phyloP scores from a whole-genome alignment of 1,140 invertebrate genomes.

The Chironomus striatipennis region DNA sequence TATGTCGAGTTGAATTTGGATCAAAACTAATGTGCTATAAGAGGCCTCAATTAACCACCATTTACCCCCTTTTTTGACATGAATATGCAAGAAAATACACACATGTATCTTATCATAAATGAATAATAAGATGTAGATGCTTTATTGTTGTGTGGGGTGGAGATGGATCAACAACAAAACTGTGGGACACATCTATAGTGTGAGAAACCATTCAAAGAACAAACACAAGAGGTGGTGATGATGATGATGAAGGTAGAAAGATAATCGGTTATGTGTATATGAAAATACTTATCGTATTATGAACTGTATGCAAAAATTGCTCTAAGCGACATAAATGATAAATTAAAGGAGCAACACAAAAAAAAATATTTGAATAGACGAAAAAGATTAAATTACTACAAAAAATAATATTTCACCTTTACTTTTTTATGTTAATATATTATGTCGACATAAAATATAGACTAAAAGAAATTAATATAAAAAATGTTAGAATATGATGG shows the following conservation, averaged over 20 bases:
- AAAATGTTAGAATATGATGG: background rate
- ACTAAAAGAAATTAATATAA: background rate
- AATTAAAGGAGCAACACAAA: background rate
- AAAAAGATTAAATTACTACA: background rate
- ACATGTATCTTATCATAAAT: constrained; percentile 15
- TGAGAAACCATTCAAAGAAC: no score
- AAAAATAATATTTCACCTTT: background rate
- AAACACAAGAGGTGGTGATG: no score
- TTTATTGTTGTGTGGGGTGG: background rate
- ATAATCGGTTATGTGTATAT: constrained; percentile 14
- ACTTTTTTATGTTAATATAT: constrained; percentile 11
- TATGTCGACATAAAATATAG: background rate
- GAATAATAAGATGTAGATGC: background rate
- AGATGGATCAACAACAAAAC: background rate
- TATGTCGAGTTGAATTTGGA: no score
- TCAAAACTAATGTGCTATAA: no score
- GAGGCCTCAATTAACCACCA: no score
- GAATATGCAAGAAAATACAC: background rate
- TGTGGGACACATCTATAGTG: no score
- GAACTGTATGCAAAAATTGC: constrained; percentile 3
- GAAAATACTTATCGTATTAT: constrained; percentile 1
- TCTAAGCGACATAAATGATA: constrained; percentile 2
- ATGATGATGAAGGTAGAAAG: background rate
- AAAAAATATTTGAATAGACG: background rate
- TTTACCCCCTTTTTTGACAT: no score